Evolutionary conservation across 2,797 vertebrate species (phyloP).

Genomic region (Pelobates cultripes): DNA sequence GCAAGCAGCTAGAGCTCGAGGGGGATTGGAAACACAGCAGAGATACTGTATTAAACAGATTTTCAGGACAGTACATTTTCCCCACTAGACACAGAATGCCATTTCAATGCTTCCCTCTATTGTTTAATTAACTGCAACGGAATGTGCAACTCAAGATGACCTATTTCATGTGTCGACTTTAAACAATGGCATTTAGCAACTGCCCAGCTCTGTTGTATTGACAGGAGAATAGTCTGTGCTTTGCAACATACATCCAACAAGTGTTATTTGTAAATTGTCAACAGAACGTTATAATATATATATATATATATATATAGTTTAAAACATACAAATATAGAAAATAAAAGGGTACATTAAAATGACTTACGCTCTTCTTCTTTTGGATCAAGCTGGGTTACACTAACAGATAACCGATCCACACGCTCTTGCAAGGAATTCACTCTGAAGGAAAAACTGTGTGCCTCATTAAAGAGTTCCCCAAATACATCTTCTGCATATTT

Average conservation of each 20-base stretch:
- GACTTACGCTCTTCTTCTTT: slow-evolving; percentile 97
- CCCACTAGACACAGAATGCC: slow-evolving; percentile 29
- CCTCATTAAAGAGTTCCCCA: slow-evolving; percentile 97
- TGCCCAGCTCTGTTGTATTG: slow-evolving; percentile 36
- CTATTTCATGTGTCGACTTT: slow-evolving; percentile 42
- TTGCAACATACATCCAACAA: background rate
- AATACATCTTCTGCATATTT: slow-evolving; percentile 99
- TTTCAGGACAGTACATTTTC: slow-evolving; percentile 7
- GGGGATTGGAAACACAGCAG: background rate
- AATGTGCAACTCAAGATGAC: slow-evolving; percentile 48
- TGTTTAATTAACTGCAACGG: slow-evolving; percentile 41
- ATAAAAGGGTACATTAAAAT: background rate
- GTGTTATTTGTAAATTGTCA: background rate
- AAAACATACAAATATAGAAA: background rate
- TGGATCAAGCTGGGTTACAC: slow-evolving; percentile 96
- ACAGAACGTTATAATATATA: too few relatives aligned
- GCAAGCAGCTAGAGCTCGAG: background rate
- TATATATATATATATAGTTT: background rate
- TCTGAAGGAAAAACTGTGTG: slow-evolving; percentile 96
- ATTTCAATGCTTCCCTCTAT: slow-evolving; percentile 22
- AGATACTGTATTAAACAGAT: slow-evolving; percentile 25
- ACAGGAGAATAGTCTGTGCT: slow-evolving; percentile 28
- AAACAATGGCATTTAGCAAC: slow-evolving; percentile 41
- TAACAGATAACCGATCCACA: slow-evolving; percentile 95
- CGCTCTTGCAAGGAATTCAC: slow-evolving; percentile 97